Evolutionary conservation across 2,113 vertebrate species (phyloP).

Genomic region (Thunnus thynnus): DNA sequence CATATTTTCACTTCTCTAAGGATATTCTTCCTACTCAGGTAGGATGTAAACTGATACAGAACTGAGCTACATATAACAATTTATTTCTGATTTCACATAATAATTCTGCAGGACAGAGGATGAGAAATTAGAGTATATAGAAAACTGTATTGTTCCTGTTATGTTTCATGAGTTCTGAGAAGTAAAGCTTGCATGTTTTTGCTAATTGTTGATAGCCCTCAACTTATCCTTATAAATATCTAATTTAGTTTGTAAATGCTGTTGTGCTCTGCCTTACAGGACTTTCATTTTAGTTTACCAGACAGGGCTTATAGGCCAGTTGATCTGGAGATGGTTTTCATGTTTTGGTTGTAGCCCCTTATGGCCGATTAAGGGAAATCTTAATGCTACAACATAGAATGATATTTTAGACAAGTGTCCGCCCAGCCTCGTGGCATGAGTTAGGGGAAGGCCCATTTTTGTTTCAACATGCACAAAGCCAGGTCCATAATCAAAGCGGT

Average conservation of each 20-base stretch:
- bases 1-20: too few relatives aligned
- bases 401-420: background rate
- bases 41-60: background rate
- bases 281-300: background rate
- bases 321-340: background rate
- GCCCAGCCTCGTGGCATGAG: background rate
- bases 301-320: too few relatives aligned
- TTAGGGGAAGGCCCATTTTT: background rate
- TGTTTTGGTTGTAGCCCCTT: background rate
- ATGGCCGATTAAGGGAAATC: background rate
- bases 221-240: background rate
- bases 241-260: background rate
- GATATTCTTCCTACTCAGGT: background rate
- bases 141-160: slow-evolving; percentile 1
- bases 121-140: background rate
- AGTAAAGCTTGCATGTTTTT: background rate
- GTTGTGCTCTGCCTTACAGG: background rate
- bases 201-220: background rate
- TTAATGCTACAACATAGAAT: background rate
- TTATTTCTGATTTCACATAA: background rate
- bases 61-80: slow-evolving; percentile 15
- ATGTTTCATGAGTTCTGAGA: background rate
- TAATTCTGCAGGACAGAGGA: background rate
- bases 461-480: background rate
- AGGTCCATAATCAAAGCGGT: too few relatives aligned